Evolutionary conservation across 2,113 vertebrate genomes (phyloP).

Genomic region (Paedocypris sp.): DNA sequence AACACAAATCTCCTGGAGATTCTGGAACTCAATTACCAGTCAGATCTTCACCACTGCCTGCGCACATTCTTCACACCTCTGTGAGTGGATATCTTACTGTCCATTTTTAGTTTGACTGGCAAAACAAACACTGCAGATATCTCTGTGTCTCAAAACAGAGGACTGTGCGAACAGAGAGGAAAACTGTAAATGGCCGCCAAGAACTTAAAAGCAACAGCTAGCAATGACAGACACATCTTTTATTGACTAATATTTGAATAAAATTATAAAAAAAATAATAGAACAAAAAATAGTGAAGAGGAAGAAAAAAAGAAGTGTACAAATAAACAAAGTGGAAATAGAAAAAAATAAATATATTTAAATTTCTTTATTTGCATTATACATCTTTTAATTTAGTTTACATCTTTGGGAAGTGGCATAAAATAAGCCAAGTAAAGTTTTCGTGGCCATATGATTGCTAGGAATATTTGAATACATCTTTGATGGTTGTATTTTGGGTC

Average conservation of each 20-base stretch:
- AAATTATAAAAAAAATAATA: too few relatives aligned
- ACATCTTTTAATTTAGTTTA: too few relatives aligned
- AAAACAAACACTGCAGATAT: conserved; percentile 32
- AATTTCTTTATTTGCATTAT: too few relatives aligned
- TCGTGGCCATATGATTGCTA: conserved; percentile 12
- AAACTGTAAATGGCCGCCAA: not conserved
- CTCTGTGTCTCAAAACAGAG: conserved; percentile 16
- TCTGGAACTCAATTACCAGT: conserved; percentile 43
- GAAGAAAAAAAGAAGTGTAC: too few relatives aligned
- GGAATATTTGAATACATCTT: conserved; percentile 30
- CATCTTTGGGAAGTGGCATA: not conserved
- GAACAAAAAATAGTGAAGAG: too few relatives aligned
- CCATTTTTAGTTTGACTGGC: conserved; percentile 51
- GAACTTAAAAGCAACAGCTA: conserved; percentile 5
- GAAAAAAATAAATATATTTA: too few relatives aligned
- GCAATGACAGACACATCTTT: too few relatives aligned
- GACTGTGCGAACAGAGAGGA: conserved; percentile 37
- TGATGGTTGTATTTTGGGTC: conserved; percentile 28
- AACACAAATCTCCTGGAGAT: conserved; percentile 30
- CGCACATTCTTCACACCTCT: conserved; percentile 22
- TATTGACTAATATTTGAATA: too few relatives aligned
- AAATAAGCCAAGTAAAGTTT: conserved; percentile 18
- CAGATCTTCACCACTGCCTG: not conserved
- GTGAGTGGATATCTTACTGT: conserved; percentile 37
- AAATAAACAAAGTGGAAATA: too few relatives aligned